Percentiles rank a stretch among this genome's conserved stretches.
Conservation (phyloP, 2,797 vertebrate species). For the Crocodylus rhombifer region DNA sequence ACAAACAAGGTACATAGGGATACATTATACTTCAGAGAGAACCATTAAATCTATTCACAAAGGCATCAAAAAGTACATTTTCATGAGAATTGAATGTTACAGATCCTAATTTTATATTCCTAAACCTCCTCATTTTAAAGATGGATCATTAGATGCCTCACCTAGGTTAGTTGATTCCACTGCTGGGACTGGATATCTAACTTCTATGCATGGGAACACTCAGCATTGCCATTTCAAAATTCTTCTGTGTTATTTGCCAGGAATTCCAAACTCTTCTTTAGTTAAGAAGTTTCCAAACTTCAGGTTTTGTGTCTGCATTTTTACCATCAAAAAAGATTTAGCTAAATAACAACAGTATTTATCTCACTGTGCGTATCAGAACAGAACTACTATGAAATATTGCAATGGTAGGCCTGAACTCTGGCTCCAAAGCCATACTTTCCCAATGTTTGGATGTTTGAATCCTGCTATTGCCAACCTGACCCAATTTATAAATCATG, state of each 20-base stretch:
- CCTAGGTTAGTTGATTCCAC: no score
- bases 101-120: no score
- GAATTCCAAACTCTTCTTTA: background rate
- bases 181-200: no score
- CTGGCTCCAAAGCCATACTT: background rate
- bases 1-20: background rate
- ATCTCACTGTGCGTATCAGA: background rate
- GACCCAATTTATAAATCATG: background rate
- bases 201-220: no score
- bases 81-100: no score
- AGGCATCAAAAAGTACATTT: no score
- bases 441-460: background rate
- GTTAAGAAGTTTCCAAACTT: accelerated
- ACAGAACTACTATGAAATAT: background rate
- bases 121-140: no score
- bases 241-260: no score
- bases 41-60: background rate
- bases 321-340: background rate
- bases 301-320: background rate
- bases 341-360: background rate
- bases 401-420: background rate
- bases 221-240: no score
- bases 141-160: no score
- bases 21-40: background rate
- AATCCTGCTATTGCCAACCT: background rate